A percentile compares a stretch with the other conserved stretches of the same genome.
phyloP scores from a whole-genome alignment of 2,113 vertebrate species.

The Phoxinus phoxinus region DNA sequence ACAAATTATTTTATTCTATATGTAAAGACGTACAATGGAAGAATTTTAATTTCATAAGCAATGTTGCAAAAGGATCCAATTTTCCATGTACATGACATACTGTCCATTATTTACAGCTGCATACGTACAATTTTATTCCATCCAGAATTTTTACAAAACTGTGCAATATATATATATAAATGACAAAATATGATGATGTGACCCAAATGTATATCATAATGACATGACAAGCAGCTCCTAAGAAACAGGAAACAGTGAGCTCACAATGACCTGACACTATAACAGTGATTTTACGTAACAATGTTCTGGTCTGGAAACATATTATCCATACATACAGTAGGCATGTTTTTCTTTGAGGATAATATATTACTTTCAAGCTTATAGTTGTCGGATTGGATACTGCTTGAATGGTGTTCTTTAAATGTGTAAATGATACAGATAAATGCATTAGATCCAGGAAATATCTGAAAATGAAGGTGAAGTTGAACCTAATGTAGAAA shows the following conservation, averaged over 20 bases:
- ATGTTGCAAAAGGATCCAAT: background rate
- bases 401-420: background rate
- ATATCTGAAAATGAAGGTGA: background rate
- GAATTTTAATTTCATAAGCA: background rate
- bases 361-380: background rate
- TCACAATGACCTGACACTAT: conserved; percentile 24
- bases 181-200: background rate
- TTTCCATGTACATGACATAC: background rate
- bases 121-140: background rate
- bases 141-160: conserved; percentile 15
- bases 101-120: background rate
- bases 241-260: background rate
- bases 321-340: background rate
- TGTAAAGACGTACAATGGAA: background rate
- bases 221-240: background rate
- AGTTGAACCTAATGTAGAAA: background rate
- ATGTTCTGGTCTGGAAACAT: background rate
- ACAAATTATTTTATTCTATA: background rate
- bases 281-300: conserved; percentile 42
- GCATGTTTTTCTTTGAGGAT: background rate
- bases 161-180: background rate
- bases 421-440: background rate
- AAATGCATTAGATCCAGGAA: background rate
- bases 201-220: background rate
- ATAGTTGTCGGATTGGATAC: background rate